Evolutionary conservation across 2,113 vertebrate genomes (phyloP).

Genomic region (Istiophorus platypterus): DNA sequence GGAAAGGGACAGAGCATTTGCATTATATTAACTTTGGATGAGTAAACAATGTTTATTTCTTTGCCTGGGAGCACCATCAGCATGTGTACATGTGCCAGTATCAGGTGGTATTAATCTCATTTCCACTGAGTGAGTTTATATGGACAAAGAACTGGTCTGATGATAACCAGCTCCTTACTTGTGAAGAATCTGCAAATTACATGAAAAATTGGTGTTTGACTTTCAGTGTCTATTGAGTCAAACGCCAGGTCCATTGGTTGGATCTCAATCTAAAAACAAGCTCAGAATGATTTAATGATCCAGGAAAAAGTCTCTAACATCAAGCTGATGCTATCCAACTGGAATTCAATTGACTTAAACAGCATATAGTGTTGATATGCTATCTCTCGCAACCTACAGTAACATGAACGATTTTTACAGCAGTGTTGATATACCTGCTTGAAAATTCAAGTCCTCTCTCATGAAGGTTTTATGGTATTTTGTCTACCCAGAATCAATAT

Average conservation of each 20-base stretch:
- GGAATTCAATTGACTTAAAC: neutral
- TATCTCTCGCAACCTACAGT: neutral
- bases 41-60: neutral
- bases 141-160: neutral
- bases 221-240: too few species aligned
- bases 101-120: neutral
- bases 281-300: too few species aligned
- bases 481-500: slow-evolving; percentile 14
- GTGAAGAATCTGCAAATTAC: neutral
- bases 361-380: neutral
- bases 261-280: neutral
- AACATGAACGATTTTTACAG: neutral
- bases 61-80: slow-evolving; percentile 20
- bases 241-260: neutral
- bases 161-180: neutral
- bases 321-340: too few species aligned
- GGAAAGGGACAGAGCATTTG: too few species aligned
- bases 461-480: slow-evolving; percentile 25
- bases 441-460: neutral
- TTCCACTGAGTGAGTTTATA: neutral
- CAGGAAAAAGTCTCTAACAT: too few species aligned
- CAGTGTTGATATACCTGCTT: neutral
- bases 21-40: too few species aligned
- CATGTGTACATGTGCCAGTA: slow-evolving; percentile 12
- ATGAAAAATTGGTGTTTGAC: too few species aligned